Percentiles rank a stretch among this genome's conserved stretches.
These are phyloP conservation scores for Dryocosmus kuriphilus DNA, from an alignment of 2,888 invertebrate species.

Conservation along the genomic window DNA sequence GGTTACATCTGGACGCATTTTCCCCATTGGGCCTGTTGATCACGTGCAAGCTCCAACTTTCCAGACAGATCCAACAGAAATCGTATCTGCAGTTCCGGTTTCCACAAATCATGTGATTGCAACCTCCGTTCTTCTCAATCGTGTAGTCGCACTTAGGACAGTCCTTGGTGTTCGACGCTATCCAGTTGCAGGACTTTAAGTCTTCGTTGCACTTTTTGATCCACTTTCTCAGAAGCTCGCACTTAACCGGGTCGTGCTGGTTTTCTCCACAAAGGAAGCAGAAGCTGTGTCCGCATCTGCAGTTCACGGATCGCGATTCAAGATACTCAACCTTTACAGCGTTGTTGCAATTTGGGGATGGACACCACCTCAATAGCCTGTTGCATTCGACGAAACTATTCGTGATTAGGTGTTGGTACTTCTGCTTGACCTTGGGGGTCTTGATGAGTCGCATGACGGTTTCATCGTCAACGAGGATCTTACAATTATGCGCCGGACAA, in stretches of 20 bases:
- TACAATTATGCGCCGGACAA: conserved; percentile 97
- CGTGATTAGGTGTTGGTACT: conserved; percentile 98
- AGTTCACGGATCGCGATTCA: conserved; percentile 94
- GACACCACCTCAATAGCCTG: conserved; percentile 97
- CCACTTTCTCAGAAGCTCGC: conserved; percentile 95
- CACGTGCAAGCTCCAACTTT: conserved; percentile 99
- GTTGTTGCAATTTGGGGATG: conserved; percentile 97
- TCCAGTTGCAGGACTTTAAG: conserved; percentile 99
- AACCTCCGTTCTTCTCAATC: conserved; percentile 97
- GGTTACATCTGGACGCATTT: conserved; percentile 79
- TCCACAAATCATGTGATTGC: conserved; percentile 99
- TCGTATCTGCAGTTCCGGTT: conserved; percentile 98
- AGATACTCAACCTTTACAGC: conserved; percentile 95
- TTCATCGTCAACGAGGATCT: conserved; percentile 98
- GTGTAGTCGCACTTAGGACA: conserved; percentile 97
- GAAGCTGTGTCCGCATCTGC: conserved; percentile 95
- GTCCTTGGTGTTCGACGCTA: conserved; percentile 99
- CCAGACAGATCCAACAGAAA: conserved; percentile 99
- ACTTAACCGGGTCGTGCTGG: conserved; percentile 99
- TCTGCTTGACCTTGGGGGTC: conserved; percentile 91
- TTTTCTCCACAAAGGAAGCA: conserved; percentile 98
- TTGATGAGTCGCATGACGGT: conserved; percentile 95
- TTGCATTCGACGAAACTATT: conserved; percentile 99
- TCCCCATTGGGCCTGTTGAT: conserved; percentile 82
- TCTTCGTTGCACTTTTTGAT: conserved; percentile 99